Conservation (phyloP, 2,797 vertebrate genomes). For the Chloroceryle amazona region DNA sequence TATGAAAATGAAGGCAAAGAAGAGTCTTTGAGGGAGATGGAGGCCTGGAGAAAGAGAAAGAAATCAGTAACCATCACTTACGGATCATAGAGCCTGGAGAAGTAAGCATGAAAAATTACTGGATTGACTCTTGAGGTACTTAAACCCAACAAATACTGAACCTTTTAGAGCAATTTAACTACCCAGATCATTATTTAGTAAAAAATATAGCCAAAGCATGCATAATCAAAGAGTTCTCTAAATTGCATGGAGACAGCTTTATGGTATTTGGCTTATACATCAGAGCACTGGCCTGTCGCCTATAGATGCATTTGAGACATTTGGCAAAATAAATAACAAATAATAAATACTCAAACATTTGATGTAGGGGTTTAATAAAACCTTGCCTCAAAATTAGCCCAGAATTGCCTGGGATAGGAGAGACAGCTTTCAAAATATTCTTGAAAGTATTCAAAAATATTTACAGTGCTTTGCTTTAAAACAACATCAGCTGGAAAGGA, state of each 20-base stretch:
- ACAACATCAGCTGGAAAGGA: slow-evolving; percentile 51
- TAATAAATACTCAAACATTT: slow-evolving; percentile 70
- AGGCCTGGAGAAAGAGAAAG: slow-evolving; percentile 5
- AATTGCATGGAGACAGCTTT: slow-evolving; percentile 79
- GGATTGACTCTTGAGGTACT: slow-evolving; percentile 55
- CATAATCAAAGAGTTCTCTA: slow-evolving; percentile 73
- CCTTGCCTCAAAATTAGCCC: slow-evolving; percentile 70
- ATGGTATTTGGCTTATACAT: slow-evolving; percentile 75
- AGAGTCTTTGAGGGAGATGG: background rate
- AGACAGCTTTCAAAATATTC: slow-evolving; percentile 71
- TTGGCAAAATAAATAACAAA: slow-evolving; percentile 78
- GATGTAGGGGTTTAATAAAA: slow-evolving; percentile 71
- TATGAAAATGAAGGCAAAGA: slow-evolving; percentile 4
- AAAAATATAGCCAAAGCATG: slow-evolving; percentile 64
- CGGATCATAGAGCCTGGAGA: slow-evolving; percentile 1
- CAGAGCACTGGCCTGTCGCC: slow-evolving; percentile 72
- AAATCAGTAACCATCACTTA: slow-evolving; percentile 20
- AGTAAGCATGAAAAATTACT: slow-evolving; percentile 54
- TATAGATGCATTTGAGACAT: slow-evolving; percentile 74
- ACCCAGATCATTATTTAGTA: slow-evolving; percentile 71
- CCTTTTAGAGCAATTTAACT: slow-evolving; percentile 70
- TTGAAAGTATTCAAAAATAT: slow-evolving; percentile 73
- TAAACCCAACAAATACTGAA: slow-evolving; percentile 66
- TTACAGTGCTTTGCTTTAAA: slow-evolving; percentile 71
- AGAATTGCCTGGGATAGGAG: slow-evolving; percentile 65